These are phyloP conservation scores for Syngnathus typhle DNA, from an alignment of 2,113 vertebrate species.

Conservation along the genomic window DNA sequence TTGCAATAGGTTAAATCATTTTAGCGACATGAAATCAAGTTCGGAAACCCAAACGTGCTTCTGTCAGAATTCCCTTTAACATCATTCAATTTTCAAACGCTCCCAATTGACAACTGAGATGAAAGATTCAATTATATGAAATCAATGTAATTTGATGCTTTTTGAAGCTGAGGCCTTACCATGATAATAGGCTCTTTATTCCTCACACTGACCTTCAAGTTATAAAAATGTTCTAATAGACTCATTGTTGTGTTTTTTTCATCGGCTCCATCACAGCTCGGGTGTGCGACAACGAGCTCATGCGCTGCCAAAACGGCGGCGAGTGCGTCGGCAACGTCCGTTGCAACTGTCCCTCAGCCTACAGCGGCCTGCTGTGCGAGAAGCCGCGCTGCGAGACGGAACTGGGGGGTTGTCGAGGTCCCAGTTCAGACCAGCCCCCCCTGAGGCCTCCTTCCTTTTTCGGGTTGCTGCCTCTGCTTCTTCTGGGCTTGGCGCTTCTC, in stretches of 20 bases:
- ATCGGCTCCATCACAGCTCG: slow-evolving; percentile 73
- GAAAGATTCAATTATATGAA: slow-evolving; percentile 7
- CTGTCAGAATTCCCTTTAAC: neutral
- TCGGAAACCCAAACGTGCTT: neutral
- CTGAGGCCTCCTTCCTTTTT: slow-evolving; percentile 14
- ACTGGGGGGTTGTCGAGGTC: slow-evolving; percentile 74
- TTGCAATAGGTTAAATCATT: neutral
- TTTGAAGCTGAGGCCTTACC: neutral
- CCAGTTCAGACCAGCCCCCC: slow-evolving; percentile 56
- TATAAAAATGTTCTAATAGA: neutral
- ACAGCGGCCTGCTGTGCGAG: slow-evolving; percentile 87
- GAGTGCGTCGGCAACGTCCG: slow-evolving; percentile 83
- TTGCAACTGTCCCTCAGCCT: slow-evolving; percentile 82
- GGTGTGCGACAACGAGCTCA: slow-evolving; percentile 91
- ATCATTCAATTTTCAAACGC: neutral
- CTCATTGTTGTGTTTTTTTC: slow-evolving; percentile 40
- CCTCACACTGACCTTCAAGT: slow-evolving; percentile 18
- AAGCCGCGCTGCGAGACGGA: slow-evolving; percentile 79
- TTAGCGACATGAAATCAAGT: neutral
- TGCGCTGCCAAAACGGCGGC: slow-evolving; percentile 94
- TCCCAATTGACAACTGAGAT: neutral
- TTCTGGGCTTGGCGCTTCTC: slow-evolving; percentile 56
- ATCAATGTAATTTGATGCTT: slow-evolving; percentile 2
- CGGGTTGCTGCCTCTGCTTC: slow-evolving; percentile 42
- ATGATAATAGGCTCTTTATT: neutral